These are phyloP conservation scores for Colistium nudipinnis DNA, from an alignment of 2,113 vertebrate species.

Conservation along the genomic window DNA sequence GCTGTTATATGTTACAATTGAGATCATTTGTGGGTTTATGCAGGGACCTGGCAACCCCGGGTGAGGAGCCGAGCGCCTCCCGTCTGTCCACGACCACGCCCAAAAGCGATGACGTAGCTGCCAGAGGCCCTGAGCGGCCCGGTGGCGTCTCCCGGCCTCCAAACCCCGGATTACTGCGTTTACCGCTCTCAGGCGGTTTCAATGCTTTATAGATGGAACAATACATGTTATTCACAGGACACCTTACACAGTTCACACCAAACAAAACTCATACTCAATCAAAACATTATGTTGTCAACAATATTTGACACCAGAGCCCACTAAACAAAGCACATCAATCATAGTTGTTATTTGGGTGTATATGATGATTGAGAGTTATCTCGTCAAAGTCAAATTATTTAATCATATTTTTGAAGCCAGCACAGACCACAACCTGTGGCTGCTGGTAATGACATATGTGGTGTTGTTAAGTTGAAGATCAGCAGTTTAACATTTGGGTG, in stretches of 20 bases:
- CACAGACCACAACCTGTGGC: neutral
- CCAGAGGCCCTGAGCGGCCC: constrained; percentile 23
- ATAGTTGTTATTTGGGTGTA: neutral
- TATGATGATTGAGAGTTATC: neutral
- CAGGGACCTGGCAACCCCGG: constrained; percentile 57
- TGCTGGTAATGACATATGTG: neutral
- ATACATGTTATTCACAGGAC: neutral
- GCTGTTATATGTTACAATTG: neutral
- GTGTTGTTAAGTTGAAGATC: neutral
- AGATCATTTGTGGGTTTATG: constrained; percentile 18
- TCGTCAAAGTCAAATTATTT: neutral
- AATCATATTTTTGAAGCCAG: neutral
- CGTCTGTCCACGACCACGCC: constrained; percentile 57
- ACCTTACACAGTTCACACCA: neutral
- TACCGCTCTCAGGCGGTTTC: neutral
- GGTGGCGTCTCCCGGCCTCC: constrained; percentile 34
- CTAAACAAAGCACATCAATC: neutral
- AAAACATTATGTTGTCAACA: neutral
- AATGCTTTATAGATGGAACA: neutral
- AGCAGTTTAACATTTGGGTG: neutral
- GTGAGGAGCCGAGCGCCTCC: constrained; percentile 29
- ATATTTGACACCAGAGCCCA: neutral
- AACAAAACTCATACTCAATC: neutral
- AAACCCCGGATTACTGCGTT: constrained; percentile 9
- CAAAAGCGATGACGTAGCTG: constrained; percentile 58